Conservation (phyloP, 2,888 invertebrate genomes). For the Apoderus coryli region DNA sequence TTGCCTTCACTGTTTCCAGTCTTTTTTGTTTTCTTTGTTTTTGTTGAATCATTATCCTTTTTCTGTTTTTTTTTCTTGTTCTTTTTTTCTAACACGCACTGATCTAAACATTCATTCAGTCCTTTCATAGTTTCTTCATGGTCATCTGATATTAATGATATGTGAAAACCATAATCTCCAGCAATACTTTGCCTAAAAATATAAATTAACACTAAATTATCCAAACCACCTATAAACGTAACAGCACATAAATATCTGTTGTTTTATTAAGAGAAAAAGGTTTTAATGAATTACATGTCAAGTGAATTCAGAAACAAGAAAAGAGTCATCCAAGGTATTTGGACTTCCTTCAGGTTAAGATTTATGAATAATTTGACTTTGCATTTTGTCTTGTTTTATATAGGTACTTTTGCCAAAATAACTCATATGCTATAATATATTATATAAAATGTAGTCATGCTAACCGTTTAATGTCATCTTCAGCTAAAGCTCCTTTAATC, state of each 20-base stretch:
- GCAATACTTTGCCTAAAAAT: constrained; percentile 18
- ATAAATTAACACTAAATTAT: too few species aligned
- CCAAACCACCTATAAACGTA: too few species aligned
- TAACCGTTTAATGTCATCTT: constrained; percentile 39
- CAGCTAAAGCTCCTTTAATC: constrained; percentile 50
- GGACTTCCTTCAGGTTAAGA: constrained; percentile 1
- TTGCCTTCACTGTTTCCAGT: constrained; percentile 6
- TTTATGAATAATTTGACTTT: constrained; percentile 1
- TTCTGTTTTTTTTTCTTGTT: constrained; percentile 17
- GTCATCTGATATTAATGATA: constrained; percentile 13
- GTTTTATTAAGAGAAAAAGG: too few species aligned
- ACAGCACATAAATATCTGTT: too few species aligned
- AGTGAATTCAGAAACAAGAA: too few species aligned
- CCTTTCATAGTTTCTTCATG: constrained; percentile 16
- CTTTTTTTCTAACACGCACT: constrained; percentile 20
- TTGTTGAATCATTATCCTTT: constrained; percentile 10
- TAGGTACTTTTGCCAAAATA: too few species aligned
- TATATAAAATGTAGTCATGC: constrained; percentile 5
- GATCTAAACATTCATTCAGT: constrained; percentile 23
- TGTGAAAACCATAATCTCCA: constrained; percentile 20
- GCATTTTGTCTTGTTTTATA: too few species aligned
- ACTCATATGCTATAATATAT: constrained; percentile 1
- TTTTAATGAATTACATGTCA: too few species aligned
- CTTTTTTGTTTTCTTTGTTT: constrained; percentile 13
- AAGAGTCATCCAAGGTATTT: too few species aligned